Base-by-base conservation (phyloP, 2,797 vertebrate genomes). In the Crocodylus rhombifer region DNA sequence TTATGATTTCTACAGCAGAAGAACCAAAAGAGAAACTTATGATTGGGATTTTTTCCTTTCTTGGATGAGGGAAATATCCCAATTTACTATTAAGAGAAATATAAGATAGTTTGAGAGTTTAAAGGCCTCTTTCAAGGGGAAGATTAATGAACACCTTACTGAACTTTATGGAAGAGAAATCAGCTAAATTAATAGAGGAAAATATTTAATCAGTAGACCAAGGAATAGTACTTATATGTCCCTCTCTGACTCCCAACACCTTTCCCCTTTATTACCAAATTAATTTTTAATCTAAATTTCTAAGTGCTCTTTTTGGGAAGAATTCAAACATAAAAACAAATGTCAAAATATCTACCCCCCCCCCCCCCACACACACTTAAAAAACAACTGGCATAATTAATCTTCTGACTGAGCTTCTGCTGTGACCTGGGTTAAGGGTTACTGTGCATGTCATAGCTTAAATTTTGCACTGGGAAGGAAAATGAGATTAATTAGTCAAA, bases 31-130 rank as follows among this genome's bases (percentile, higher is more conserved):
- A 60, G 73, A 78, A 33, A 76, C 7, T 71, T 42, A 71, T 14
- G 4, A 65, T 65, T 7, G 82, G 11, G 42, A 58, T 28, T 62
- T 83, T 71, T 67, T 63, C 30, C 82, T 58, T 4, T 3, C 67
- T 36, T 69, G 67, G 30, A 58, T 69, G 56, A 96, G 90, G 56
- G 71, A 92, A 95, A 90, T 58, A 90, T 82, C 14, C 79, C 63
- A 28, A 36, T 93, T 92, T 93, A 64, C 81, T 78, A 6, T 42
- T 78, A 64, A 56, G 30, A 81, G 16, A 84, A 94, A 88, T 89
- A 9, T 13, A 26, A 14, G 42, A 67, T 8, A 74, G 23, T 80
- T 89, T 65, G 80, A 62, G 65, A 90, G 58, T 60, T 92, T 62
- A 85, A 88, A 90, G 25, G 51, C 87, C 30, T 80, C 76, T 77